Evolutionary conservation across 1,140 invertebrate species (phyloP).

Genomic region (Sogatella furcifera): DNA sequence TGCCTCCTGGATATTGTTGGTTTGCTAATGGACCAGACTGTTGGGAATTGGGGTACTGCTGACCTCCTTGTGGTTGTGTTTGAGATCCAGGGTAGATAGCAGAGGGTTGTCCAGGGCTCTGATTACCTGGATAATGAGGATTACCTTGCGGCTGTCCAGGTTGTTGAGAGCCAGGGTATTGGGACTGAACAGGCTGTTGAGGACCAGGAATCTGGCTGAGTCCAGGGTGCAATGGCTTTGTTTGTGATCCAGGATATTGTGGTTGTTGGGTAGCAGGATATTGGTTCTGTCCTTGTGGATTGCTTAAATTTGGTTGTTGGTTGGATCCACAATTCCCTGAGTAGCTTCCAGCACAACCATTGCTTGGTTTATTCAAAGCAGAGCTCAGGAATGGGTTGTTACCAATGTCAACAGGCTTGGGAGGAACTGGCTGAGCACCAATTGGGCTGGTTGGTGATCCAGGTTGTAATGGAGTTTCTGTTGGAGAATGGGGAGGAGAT

Average conservation of each 20-base stretch:
- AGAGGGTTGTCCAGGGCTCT: constrained; percentile 6
- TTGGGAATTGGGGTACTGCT: neutral
- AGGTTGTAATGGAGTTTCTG: too few species aligned
- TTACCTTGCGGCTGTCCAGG: neutral
- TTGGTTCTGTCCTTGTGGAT: neutral
- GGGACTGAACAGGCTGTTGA: constrained; percentile 2
- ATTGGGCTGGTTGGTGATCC: neutral
- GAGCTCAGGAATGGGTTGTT: constrained; percentile 14
- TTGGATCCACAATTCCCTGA: neutral
- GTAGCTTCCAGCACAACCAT: neutral
- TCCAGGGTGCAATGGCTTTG: constrained; percentile 24
- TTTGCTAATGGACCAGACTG: too few species aligned
- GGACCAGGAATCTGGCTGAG: constrained; percentile 17
- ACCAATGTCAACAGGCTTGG: constrained; percentile 12
- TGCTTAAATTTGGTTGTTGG: neutral
- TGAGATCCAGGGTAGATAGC: too few species aligned
- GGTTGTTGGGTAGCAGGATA: constrained; percentile 1
- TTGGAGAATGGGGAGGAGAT: too few species aligned
- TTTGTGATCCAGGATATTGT: neutral
- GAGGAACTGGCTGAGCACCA: neutral
- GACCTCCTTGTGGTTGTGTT: constrained; percentile 8
- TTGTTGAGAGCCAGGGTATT: constrained; percentile 1
- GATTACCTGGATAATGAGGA: neutral
- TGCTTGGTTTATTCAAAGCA: constrained; percentile 3
- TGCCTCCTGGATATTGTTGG: too few species aligned